Conservation (phyloP, 2,113 vertebrate genomes). For the Cavia porcellus region DNA sequence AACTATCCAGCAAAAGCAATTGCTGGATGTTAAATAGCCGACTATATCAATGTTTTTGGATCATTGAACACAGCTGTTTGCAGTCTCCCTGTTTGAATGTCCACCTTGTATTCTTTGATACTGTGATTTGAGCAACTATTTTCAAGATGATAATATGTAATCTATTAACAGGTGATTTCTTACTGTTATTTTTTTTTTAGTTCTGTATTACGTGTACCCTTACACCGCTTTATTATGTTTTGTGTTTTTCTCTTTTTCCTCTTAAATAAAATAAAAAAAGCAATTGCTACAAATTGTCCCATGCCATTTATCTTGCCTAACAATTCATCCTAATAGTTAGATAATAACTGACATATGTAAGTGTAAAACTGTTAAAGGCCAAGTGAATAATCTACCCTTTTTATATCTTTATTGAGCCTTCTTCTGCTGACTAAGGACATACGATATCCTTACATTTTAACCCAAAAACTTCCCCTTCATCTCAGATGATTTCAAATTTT, state of each 20-base stretch:
- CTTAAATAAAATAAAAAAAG: not conserved
- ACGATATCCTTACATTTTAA: not conserved
- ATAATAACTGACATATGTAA: not conserved
- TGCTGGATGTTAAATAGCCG: not conserved
- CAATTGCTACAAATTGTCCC: not conserved
- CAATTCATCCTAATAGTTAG: not conserved
- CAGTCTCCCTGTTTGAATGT: too few species aligned
- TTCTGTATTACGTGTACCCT: too few species aligned
- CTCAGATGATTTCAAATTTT: not conserved
- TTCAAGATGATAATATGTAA: too few species aligned
- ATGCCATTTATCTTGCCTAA: too few species aligned
- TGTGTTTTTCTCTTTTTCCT: too few species aligned
- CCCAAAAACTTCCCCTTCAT: not conserved
- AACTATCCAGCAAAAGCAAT: not conserved
- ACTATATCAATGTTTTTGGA: too few species aligned
- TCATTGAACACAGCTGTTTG: too few species aligned
- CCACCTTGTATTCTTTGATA: too few species aligned
- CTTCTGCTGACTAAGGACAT: not conserved
- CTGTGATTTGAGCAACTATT: too few species aligned
- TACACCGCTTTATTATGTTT: too few species aligned
- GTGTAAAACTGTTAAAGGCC: not conserved
- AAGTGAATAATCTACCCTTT: not conserved
- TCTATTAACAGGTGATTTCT: too few species aligned
- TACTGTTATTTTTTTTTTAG: too few species aligned
- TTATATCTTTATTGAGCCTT: not conserved